Conservation (phyloP, 2,888 invertebrate species). For the Nyleta sp. region DNA sequence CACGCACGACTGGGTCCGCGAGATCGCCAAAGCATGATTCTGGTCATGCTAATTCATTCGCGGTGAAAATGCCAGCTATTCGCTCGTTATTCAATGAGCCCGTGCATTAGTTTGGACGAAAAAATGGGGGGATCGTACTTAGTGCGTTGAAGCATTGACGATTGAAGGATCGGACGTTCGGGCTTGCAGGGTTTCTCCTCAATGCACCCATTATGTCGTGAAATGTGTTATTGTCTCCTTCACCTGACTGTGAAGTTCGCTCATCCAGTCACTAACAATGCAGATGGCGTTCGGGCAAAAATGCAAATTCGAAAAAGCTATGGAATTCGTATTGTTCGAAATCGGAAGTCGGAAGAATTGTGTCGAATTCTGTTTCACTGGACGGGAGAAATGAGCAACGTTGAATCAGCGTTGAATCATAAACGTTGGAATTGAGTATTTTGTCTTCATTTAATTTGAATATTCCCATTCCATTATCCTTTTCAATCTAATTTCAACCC, state of each 20-base stretch:
- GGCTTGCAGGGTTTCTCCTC: slow-evolving; percentile 51
- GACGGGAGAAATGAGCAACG: too few relatives aligned
- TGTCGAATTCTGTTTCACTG: too few relatives aligned
- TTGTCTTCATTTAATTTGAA: too few relatives aligned
- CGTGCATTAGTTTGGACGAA: slow-evolving; percentile 27
- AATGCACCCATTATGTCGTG: slow-evolving; percentile 32
- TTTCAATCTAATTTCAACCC: too few relatives aligned
- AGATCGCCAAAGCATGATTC: slow-evolving; percentile 44
- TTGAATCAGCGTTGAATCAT: too few relatives aligned
- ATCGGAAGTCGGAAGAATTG: too few relatives aligned
- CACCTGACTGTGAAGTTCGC: slow-evolving; percentile 51
- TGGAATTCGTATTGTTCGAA: too few relatives aligned
- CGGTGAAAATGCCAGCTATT: slow-evolving; percentile 45
- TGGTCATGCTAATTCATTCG: slow-evolving; percentile 41
- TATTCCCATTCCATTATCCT: too few relatives aligned
- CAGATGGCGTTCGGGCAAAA: neutral
- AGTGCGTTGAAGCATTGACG: slow-evolving; percentile 56
- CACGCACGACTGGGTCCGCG: slow-evolving; percentile 54
- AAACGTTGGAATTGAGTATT: too few relatives aligned
- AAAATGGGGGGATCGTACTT: slow-evolving; percentile 30
- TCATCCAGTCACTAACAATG: slow-evolving; percentile 20
- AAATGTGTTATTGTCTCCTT: slow-evolving; percentile 57
- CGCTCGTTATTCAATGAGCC: slow-evolving; percentile 49
- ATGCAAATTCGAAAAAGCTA: too few relatives aligned
- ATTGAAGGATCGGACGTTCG: slow-evolving; percentile 52